Conservation (phyloP, 2,797 vertebrate genomes). For the Mus spretus region DNA sequence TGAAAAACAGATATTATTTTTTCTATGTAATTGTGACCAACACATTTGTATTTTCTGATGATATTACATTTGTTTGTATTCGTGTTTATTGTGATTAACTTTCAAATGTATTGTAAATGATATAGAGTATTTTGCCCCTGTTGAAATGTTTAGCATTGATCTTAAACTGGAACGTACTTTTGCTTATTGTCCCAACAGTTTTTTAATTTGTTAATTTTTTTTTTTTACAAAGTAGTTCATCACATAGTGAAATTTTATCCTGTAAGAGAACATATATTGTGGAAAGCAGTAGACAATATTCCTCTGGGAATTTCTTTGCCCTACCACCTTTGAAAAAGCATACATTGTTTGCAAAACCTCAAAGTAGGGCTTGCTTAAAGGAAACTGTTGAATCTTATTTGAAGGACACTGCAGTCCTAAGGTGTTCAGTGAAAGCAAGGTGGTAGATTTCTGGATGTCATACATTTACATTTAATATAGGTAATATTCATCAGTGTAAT, state of each 20-base stretch:
- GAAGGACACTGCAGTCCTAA: slow-evolving; percentile 84
- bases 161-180: slow-evolving; percentile 87
- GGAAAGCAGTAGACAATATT: slow-evolving; percentile 1
- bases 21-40: slow-evolving; percentile 89
- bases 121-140: slow-evolving; percentile 80
- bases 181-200: slow-evolving; percentile 75
- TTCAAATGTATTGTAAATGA: slow-evolving; percentile 84
- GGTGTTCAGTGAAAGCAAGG: slow-evolving; percentile 83
- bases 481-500: slow-evolving; percentile 84
- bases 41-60: slow-evolving; percentile 89
- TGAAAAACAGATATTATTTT: slow-evolving; percentile 88
- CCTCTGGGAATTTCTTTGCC: slow-evolving; percentile 75
- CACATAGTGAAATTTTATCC: slow-evolving; percentile 54
- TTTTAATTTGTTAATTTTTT: slow-evolving; percentile 56
- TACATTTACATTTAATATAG: slow-evolving; percentile 84
- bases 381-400: slow-evolving; percentile 77
- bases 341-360: slow-evolving; percentile 63
- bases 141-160: slow-evolving; percentile 82
- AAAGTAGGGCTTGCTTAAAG: slow-evolving; percentile 58
- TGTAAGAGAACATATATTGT: not conserved
- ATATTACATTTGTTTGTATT: slow-evolving; percentile 88
- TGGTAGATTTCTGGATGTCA: slow-evolving; percentile 82
- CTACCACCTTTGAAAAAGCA: slow-evolving; percentile 73
- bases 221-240: slow-evolving; percentile 27
- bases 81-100: slow-evolving; percentile 85